Evolutionary conservation across 2,888 invertebrate genomes (phyloP), one percentile per base, ranked within the genome.

Genomic region (Acleris emargana): DNA sequence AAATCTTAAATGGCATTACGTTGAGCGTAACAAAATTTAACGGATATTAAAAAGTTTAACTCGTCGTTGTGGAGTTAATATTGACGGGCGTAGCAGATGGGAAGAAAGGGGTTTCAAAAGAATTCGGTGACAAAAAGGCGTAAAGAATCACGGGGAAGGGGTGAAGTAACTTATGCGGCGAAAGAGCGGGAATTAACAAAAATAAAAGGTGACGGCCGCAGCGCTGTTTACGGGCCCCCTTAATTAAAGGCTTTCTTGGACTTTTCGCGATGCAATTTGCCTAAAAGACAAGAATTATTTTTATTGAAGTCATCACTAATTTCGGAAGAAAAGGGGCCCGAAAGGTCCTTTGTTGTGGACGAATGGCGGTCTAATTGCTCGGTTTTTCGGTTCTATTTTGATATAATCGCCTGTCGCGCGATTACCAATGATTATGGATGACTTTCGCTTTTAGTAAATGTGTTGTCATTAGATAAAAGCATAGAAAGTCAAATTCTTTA

Each of bases 301-400:
- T 92, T 92, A 92, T 92, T 92, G 92, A 91, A 92, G 92, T 91
- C 92, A 92, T 92, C 92, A 91, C 91, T 92, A 92, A 92, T 92
- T 92, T 91, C 82, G 76, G 74, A 79, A 83, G 83, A 86, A 85
- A 84, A 81, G 82, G 81, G 81, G 83, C 78, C 76, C 70, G 71
- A 70, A 73, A 70, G 79, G 73, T 76, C 88, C 79, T 87, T 92
- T 92, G 91, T 92, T 89, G 82, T 83, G 86, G 84, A 84, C 87
- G 84, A 92, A 92, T 91, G 89, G 88, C 78, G 76, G 80, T 76
- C 80, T 90, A 91, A 92, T 92, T 91, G 91, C 83, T 86, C 79
- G 88, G 89, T 88, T 88, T 89, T 86, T 75, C 45, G 64, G 62
- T 67, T 62, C 67, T 60, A 58, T 64, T 64, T 52, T 54, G 74